A percentile compares a stretch with the other conserved stretches of the same genome.
These are phyloP conservation scores for Anolis apletophallus DNA, from an alignment of 2,797 vertebrate genomes.

Conservation along the genomic window DNA sequence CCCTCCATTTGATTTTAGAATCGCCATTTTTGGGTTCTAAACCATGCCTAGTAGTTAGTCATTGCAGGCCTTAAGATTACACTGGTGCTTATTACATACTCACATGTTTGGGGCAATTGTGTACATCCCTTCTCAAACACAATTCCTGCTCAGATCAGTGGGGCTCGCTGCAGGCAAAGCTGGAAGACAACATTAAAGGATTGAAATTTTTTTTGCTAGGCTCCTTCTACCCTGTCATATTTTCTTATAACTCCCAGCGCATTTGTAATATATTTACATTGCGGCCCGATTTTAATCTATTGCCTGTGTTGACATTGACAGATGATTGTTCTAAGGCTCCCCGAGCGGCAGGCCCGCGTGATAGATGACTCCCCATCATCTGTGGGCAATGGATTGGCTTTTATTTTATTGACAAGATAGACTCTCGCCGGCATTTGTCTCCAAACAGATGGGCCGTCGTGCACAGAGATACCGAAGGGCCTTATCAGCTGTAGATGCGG, in stretches of 20 bases:
- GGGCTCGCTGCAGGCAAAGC: background rate
- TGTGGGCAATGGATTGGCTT: background rate
- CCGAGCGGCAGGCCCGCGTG: background rate
- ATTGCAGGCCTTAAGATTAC: no score
- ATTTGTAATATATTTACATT: background rate
- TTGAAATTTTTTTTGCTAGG: background rate
- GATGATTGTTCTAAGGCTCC: background rate
- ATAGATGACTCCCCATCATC: background rate
- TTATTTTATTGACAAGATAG: background rate
- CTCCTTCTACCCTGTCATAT: background rate
- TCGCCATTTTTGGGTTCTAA: no score
- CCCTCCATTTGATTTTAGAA: no score
- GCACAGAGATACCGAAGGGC: background rate
- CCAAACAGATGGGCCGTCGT: background rate
- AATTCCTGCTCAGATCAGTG: background rate
- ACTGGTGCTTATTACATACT: no score
- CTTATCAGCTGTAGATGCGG: no score
- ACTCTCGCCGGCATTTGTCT: background rate
- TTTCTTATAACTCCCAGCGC: background rate
- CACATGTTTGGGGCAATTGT: background rate
- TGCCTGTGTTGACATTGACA: background rate
- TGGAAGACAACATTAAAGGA: background rate
- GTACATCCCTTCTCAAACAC: background rate
- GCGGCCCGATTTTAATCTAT: conserved; percentile 1
- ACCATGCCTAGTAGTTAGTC: no score